Base-by-base conservation (phyloP, 2,113 vertebrate species). In the Canis aureus region DNA sequence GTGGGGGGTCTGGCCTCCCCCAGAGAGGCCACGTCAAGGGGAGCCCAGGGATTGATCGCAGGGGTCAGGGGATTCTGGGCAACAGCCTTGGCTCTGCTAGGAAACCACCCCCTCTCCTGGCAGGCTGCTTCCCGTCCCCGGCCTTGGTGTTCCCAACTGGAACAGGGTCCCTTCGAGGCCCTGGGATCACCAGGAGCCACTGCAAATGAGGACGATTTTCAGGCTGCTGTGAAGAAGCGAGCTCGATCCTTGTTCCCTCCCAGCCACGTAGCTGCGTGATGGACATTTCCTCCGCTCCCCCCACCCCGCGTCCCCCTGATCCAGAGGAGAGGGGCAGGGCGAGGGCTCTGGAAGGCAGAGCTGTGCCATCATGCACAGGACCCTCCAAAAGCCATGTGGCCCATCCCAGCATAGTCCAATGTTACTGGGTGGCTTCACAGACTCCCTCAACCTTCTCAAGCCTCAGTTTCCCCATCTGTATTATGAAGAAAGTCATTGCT, bases 141-240 rank as follows among this genome's bases (percentile, higher is more conserved):
- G 19, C 43, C 53, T 78, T 3, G 11, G 20, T 11, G 38, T 8
- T 20, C 27, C 69, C 22, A 0, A 0, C 0, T 3, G 3, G 67
- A 25, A 1, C 0, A 16, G 27, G 16, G 15, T 1, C 80, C 78
- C 89, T 73, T 59, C 53, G 35, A 23, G 71, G 1, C 27, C 51
- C 25, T 9, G 66, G 35, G 64, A 53, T 4, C 35, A 23, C n/a
- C 12, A 10, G 17, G 20, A 8, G 5, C 17, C 51, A 19, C 5
- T 29, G 81, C 1, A 3, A n/a, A 17, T 17, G 16, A 78, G 10
- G 1, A 17, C 0, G 5, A 27, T 6, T 29, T 22, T 57, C 88
- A 94, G 74, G 67, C 69, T 51, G 3, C 53, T 4, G 43, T 16
- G 53, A 73, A 27, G 49, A 73, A 3, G 2, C 0, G 2, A 74